Evolutionary conservation across 2,888 invertebrate genomes (phyloP).

Genomic region (Epirrhoe alternata): DNA sequence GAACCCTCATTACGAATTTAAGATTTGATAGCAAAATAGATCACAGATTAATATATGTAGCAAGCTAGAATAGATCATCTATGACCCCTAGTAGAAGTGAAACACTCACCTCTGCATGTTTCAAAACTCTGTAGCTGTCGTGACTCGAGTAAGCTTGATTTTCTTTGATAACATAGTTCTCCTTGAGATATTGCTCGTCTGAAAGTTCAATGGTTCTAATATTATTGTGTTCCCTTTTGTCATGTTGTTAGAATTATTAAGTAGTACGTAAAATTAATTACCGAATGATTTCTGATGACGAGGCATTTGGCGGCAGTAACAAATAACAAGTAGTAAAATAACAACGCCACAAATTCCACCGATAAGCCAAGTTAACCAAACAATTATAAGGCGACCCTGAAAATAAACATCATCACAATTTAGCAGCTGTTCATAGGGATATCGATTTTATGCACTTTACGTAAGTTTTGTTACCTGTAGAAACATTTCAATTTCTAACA

Average conservation of each 20-base stretch:
- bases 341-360: slow-evolving; percentile 87
- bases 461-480: slow-evolving; percentile 63
- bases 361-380: slow-evolving; percentile 84
- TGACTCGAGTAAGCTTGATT: slow-evolving; percentile 73
- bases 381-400: slow-evolving; percentile 81
- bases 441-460: slow-evolving; percentile 56
- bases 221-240: background rate
- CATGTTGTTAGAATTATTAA: background rate
- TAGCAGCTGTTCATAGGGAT: slow-evolving; percentile 32
- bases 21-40: too few species aligned
- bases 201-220: slow-evolving; percentile 19
- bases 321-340: slow-evolving; percentile 87
- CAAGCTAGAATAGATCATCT: too few species aligned
- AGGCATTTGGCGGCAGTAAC: slow-evolving; percentile 89
- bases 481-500: slow-evolving; percentile 80
- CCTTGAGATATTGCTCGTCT: slow-evolving; percentile 81
- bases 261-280: slow-evolving; percentile 64
- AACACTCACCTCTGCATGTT: slow-evolving; percentile 71
- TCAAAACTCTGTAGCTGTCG: slow-evolving; percentile 68
- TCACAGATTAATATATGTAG: too few species aligned
- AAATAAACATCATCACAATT: slow-evolving; percentile 48
- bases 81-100: background rate
- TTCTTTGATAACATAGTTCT: slow-evolving; percentile 75
- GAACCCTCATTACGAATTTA: too few species aligned
- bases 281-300: slow-evolving; percentile 88